phyloP scores from a whole-genome alignment of 2,113 vertebrate species.

The Laticauda laticaudata region DNA sequence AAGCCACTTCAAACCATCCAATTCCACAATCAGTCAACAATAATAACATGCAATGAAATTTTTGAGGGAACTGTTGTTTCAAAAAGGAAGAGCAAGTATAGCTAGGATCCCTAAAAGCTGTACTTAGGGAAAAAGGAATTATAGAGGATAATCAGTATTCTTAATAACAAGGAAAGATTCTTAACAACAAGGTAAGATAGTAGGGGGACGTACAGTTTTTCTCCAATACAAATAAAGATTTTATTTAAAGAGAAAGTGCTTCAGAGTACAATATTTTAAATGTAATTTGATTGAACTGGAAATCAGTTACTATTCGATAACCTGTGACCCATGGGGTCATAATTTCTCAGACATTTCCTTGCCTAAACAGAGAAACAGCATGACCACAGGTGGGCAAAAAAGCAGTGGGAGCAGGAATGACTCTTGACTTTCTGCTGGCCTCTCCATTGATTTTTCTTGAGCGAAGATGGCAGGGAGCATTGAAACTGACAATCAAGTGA shows the following conservation, averaged over 20 bases:
- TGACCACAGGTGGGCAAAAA: not conserved
- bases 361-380: not conserved
- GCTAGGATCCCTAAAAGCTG: not conserved
- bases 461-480: not conserved
- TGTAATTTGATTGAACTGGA: not conserved
- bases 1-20: not conserved
- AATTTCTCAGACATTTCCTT: not conserved
- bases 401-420: not conserved
- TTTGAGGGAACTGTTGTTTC: not conserved
- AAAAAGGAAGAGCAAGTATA: not conserved
- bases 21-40: not conserved
- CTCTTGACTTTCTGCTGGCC: not conserved
- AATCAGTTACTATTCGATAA: not conserved
- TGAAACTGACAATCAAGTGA: not conserved
- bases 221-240: not conserved
- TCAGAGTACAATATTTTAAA: not conserved
- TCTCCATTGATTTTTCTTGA: not conserved
- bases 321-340: not conserved
- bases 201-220: not conserved
- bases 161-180: not conserved
- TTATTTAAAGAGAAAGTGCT: not conserved
- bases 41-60: not conserved
- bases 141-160: not conserved
- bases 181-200: not conserved
- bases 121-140: not conserved